phyloP scores from a whole-genome alignment of 2,113 vertebrate species.

The Sula dactylatra region DNA sequence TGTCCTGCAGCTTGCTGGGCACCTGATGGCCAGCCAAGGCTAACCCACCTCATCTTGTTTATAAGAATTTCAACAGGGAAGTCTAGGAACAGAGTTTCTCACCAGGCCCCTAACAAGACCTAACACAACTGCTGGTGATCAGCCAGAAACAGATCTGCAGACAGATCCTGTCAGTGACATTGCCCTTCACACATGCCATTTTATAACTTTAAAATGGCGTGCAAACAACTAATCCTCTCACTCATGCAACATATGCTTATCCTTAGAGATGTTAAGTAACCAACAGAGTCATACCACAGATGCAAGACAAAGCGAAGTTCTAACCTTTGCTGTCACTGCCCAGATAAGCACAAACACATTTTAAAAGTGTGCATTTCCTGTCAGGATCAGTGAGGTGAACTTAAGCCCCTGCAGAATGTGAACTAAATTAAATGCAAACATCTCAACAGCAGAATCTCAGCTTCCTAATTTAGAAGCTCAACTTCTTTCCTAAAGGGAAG shows the following conservation, averaged over 20 bases:
- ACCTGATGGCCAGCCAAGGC: not conserved
- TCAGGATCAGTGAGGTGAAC: not conserved
- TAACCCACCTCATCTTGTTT: not conserved
- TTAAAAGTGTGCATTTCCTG: not conserved
- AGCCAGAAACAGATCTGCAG: not conserved
- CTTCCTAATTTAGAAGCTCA: not conserved
- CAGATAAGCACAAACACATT: not conserved
- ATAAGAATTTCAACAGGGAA: not conserved
- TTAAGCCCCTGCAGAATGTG: not conserved
- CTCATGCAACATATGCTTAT: not conserved
- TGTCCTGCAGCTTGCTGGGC: not conserved
- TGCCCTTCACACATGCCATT: not conserved
- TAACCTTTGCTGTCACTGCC: not conserved
- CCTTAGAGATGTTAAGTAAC: not conserved
- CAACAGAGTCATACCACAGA: not conserved
- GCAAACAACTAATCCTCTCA: slow-evolving; percentile 10
- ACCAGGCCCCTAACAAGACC: not conserved
- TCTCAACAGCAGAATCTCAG: not conserved
- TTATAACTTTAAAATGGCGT: not conserved
- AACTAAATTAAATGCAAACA: not conserved
- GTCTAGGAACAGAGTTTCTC: not conserved
- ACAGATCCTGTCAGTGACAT: not conserved
- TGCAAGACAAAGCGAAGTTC: not conserved
- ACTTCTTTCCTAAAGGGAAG: not conserved
- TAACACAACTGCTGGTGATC: not conserved